A percentile compares a stretch with the other conserved stretches of the same genome.
phyloP scores from a whole-genome alignment of 2,113 vertebrate genomes.

The Passer montanus region DNA sequence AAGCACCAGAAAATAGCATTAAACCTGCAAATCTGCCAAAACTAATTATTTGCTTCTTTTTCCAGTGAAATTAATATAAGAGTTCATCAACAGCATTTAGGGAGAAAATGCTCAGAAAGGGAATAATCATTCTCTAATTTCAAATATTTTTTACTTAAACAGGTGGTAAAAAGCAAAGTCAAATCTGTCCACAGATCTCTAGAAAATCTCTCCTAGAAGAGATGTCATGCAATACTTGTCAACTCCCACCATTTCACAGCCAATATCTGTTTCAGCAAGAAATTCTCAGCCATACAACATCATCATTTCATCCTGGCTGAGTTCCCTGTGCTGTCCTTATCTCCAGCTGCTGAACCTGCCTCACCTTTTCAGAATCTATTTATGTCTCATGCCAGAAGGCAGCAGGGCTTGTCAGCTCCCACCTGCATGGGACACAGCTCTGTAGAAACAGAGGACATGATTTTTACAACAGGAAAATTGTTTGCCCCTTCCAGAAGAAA shows the following conservation, averaged over 20 bases:
- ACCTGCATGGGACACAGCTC: background rate
- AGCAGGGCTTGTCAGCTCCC: background rate
- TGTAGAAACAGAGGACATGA: background rate
- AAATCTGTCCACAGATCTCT: background rate
- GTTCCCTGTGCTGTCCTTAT: background rate
- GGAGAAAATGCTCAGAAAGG: background rate
- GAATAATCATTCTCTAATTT: background rate
- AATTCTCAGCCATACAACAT: background rate
- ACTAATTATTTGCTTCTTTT: background rate
- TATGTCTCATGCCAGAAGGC: background rate
- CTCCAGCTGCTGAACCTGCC: background rate
- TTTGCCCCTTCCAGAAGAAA: background rate
- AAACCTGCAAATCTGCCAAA: background rate
- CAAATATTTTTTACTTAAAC: background rate
- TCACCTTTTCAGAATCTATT: constrained; percentile 44
- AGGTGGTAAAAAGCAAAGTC: background rate
- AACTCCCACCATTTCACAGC: background rate
- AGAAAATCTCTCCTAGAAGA: background rate
- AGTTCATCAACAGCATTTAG: background rate
- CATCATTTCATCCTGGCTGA: constrained; percentile 15
- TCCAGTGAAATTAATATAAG: background rate
- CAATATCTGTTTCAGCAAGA: background rate
- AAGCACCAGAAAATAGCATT: background rate
- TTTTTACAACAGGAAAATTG: background rate
- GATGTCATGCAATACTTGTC: background rate